These are phyloP conservation scores for Tympanuchus pallidicinctus DNA, from an alignment of 2,113 vertebrate species.

Conservation along the genomic window DNA sequence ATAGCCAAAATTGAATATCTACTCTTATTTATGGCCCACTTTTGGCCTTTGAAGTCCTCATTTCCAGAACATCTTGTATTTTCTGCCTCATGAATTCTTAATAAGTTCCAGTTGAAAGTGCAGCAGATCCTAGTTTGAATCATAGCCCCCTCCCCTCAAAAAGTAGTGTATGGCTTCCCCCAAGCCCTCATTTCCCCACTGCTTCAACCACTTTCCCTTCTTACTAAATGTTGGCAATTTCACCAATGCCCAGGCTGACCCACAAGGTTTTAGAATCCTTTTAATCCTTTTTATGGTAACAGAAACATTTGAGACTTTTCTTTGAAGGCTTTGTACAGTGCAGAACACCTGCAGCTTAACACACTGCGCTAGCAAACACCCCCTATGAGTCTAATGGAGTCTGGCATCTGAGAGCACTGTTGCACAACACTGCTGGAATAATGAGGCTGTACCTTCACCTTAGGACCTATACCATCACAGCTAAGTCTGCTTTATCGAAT, in stretches of 20 bases:
- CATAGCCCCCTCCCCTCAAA: constrained; percentile 30
- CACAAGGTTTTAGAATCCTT: constrained; percentile 76
- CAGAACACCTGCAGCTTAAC: constrained; percentile 75
- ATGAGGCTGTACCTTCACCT: constrained; percentile 50
- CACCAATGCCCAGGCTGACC: neutral
- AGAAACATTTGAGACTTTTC: constrained; percentile 75
- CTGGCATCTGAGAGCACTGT: constrained; percentile 14
- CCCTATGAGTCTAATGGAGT: neutral
- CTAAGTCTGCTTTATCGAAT: constrained; percentile 17
- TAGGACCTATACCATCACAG: constrained; percentile 23
- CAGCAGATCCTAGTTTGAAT: constrained; percentile 50
- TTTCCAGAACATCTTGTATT: constrained; percentile 74
- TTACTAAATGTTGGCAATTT: constrained; percentile 64
- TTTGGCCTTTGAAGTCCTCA: constrained; percentile 72
- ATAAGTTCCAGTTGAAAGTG: constrained; percentile 79
- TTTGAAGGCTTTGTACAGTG: constrained; percentile 69
- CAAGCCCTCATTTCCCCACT: neutral
- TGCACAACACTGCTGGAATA: neutral
- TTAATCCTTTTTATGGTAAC: constrained; percentile 79
- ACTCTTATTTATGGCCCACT: constrained; percentile 73
- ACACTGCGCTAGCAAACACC: constrained; percentile 51
- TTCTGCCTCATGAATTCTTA: constrained; percentile 82
- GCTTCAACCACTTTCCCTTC: neutral
- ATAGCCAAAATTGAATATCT: constrained; percentile 62
- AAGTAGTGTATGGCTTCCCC: neutral